A percentile compares a stretch with the other conserved stretches of the same genome.
phyloP scores from a whole-genome alignment of 2,888 invertebrate genomes.

The Lycaena phlaeas region DNA sequence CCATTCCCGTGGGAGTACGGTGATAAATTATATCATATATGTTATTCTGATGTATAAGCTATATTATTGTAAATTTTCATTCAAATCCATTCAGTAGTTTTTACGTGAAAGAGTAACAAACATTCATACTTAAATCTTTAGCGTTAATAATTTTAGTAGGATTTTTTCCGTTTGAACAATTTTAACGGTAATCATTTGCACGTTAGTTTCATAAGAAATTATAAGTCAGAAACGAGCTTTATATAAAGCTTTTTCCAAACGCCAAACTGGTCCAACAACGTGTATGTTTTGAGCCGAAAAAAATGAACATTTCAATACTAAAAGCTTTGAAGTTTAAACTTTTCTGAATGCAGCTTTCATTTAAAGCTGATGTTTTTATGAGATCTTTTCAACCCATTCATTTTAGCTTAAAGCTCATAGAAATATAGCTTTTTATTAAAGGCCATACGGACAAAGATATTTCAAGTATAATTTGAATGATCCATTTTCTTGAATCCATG shows the following conservation, averaged over 20 bases:
- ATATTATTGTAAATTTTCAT: too few relatives aligned
- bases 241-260: neutral
- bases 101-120: too few relatives aligned
- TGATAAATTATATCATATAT: too few relatives aligned
- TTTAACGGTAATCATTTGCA: too few relatives aligned
- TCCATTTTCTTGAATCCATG: neutral
- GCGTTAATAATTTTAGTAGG: too few relatives aligned
- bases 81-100: too few relatives aligned
- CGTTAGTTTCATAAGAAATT: neutral
- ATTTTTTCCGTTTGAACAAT: too few relatives aligned
- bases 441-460: neutral
- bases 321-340: slow-evolving; percentile 7
- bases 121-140: too few relatives aligned
- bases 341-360: slow-evolving; percentile 7
- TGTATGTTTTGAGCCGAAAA: slow-evolving; percentile 1
- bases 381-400: slow-evolving; percentile 6
- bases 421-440: slow-evolving; percentile 5
- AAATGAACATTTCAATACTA: slow-evolving; percentile 7
- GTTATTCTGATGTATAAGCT: too few relatives aligned
- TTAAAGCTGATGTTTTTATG: slow-evolving; percentile 8
- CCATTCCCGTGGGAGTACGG: too few relatives aligned
- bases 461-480: neutral
- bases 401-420: slow-evolving; percentile 7
- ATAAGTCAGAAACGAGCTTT: neutral
- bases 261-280: neutral